Base-by-base conservation (phyloP, 64 coral and sea anemone genomes). In the Hydrozoanthus tunicans region DNA sequence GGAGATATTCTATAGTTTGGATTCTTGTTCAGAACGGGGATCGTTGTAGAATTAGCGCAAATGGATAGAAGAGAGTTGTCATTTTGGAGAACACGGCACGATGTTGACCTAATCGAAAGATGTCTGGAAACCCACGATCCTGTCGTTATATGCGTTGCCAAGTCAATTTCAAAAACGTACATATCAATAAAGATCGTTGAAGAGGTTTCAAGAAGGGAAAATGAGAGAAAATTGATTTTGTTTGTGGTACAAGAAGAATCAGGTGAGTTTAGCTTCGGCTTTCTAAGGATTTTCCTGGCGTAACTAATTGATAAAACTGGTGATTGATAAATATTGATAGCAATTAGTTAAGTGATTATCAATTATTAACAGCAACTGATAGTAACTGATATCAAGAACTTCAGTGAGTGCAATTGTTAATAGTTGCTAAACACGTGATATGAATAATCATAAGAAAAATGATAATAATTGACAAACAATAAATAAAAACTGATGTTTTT, bases 41-140 rank as follows among this genome's bases (percentile, higher is more conserved):
- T 61, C 68, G 17, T 56, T 27, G 12, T 58, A 70, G 74, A 52
- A 27, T 60, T 1, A 9, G 10, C 15, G 56, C 32, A 74, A 59
- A 88, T 88, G 84, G 70, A 43, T 10, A 73, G 51, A 27, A 57
- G 23, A 59, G 84, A 88, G 24, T 53, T 88, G 67, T 88, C 84
- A 57, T 88, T 88, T 88, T 88, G 56, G 84, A 88, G 69, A 59
- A 5, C 68, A 56, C 55, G 84, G 27, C 84, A 88, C 24, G 84
- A 88, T 27, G 84, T 88, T 73, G 84, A 88, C 60, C 51, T 88
- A 23, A 56, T 88, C 54, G 84, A 88, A 88, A 88, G 84, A 73
- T 54, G 67, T 73, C 74, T 88, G 69, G 84, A 74, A 74, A 88
- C 9, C 55, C 68, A 10, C 24, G 56, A 88, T 73, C 84, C 84